Evolutionary conservation across 2,113 vertebrate species (phyloP).

Genomic region (Brachyistius frenatus): DNA sequence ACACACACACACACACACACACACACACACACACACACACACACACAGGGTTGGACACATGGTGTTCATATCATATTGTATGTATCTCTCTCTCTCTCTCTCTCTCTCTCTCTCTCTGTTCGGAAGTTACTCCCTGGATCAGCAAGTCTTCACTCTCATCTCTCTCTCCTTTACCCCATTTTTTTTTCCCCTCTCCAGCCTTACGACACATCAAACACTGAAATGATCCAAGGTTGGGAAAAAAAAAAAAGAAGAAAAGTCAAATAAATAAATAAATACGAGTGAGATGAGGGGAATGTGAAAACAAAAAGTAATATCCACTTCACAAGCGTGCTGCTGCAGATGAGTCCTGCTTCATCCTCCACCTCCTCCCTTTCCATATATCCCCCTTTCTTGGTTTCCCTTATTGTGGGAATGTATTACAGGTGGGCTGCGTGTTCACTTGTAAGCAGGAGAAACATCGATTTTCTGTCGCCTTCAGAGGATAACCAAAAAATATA

Average conservation of each 20-base stretch:
- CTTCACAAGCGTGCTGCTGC: slow-evolving; percentile 46
- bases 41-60: slow-evolving; percentile 10
- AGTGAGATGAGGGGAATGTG: slow-evolving; percentile 32
- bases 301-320: slow-evolving; percentile 68
- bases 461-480: slow-evolving; percentile 71
- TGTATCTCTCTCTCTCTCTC: not conserved
- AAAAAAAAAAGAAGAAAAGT: slow-evolving; percentile 32
- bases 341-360: slow-evolving; percentile 44
- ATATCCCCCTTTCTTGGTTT: slow-evolving; percentile 17
- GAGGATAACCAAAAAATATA: slow-evolving; percentile 69
- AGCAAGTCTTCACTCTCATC: slow-evolving; percentile 8
- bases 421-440: slow-evolving; percentile 67
- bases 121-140: not conserved
- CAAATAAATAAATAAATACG: slow-evolving; percentile 31
- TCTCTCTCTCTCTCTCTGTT: not conserved
- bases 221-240: slow-evolving; percentile 19
- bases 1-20: too few relatives aligned
- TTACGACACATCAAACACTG: slow-evolving; percentile 49
- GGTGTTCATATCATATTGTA: slow-evolving; percentile 16
- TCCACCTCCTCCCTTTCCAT: slow-evolving; percentile 7
- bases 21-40: slow-evolving; percentile 11
- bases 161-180: not conserved
- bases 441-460: slow-evolving; percentile 70
- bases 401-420: slow-evolving; percentile 69
- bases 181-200: not conserved